Evolutionary conservation across 2,113 vertebrate species (phyloP), one percentile per base, ranked within the genome.

Genomic region (Cyprinodon brontotheroides): DNA sequence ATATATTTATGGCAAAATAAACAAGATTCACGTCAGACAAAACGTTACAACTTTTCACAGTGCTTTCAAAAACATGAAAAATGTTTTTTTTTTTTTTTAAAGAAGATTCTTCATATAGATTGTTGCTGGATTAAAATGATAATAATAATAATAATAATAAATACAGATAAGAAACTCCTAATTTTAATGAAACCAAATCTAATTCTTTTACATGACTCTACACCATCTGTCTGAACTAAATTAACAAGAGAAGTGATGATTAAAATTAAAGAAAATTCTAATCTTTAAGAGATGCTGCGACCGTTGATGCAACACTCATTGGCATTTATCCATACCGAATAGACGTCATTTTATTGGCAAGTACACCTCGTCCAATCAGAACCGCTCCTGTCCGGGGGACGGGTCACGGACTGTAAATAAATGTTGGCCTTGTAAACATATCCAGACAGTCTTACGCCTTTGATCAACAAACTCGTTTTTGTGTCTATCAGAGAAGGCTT

Each of bases 281-380:
- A 10, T 57, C 50, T 53, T 20, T 20, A 20, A 53, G 15, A 53
- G 20, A 20, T 5, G 17, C 9, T 57, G 5, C 20, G 17, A n/a
- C 20, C 8, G 17, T 11, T 57, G 38, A 69, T 4, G 8, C 4
- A 36, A 10, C 50, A 57, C 3, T n/a, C 13, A 11, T 13, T 40
- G 39, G 12, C 53, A 10, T 7, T 4, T 15, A 41, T 22, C 47
- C 11, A 3, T 60, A 53, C 53, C 53, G 70, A 59, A 37, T 7
- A 3, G 4, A 4, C 68, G 67, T 77, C 74, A 77, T 41, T 57
- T 38, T 69, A 36, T 50, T 53, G 43, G 11, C 61, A 50, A 29
- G 0, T 36, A 17, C 38, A 14, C 71, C 47, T 67, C 20, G n/a
- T 75, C 83, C 79, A 79, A 85, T 85, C 72, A 73, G 11, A 41